Percentiles rank a stretch among this genome's conserved stretches.
These are phyloP conservation scores for Hycleus phaleratus DNA, from an alignment of 1,140 invertebrate species.

Conservation along the genomic window DNA sequence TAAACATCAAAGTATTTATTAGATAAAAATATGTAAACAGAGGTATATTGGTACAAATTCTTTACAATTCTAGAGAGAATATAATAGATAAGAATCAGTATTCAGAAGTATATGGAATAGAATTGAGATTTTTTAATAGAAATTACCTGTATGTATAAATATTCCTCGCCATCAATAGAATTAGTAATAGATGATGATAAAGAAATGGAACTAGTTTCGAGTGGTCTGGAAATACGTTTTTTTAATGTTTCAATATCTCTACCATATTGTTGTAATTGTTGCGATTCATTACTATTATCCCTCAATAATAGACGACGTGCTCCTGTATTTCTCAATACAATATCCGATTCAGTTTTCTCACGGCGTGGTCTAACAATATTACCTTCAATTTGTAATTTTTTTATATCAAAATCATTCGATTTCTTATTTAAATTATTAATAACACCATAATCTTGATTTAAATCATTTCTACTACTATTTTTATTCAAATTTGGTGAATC, in stretches of 20 bases:
- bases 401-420: constrained; percentile 28
- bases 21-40: no score
- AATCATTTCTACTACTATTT: not conserved
- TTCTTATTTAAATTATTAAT: constrained; percentile 15
- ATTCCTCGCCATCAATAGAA: constrained; percentile 35
- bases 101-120: no score
- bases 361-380: constrained; percentile 54
- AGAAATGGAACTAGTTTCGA: constrained; percentile 36
- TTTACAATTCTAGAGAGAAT: no score
- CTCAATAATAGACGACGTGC: constrained; percentile 42
- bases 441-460: constrained; percentile 38
- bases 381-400: constrained; percentile 34
- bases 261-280: constrained; percentile 33
- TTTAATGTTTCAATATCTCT: constrained; percentile 41
- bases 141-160: constrained; percentile 39
- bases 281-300: constrained; percentile 44
- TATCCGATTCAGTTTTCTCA: constrained; percentile 81
- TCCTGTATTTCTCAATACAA: constrained; percentile 58
- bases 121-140: not conserved
- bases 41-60: no score
- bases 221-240: constrained; percentile 43
- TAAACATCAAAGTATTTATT: no score
- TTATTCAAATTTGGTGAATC: constrained; percentile 25
- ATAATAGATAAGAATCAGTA: no score
- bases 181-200: constrained; percentile 29